Conservation (phyloP, 2,888 invertebrate genomes). For the Antheraea yamamai region DNA sequence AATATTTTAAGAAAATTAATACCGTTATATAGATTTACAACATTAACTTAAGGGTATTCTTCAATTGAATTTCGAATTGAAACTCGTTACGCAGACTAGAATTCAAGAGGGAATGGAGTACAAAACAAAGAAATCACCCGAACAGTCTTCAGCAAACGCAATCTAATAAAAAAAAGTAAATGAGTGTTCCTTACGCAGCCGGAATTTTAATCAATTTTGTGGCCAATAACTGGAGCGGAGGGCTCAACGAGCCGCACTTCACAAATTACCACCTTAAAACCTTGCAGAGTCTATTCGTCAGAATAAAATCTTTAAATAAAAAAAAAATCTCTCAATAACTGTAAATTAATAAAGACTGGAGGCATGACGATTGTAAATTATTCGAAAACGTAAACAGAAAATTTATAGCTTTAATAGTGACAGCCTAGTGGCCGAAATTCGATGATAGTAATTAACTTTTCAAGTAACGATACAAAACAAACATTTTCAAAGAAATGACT, state of each 20-base stretch:
- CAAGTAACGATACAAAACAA: too few relatives aligned
- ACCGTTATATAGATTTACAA: neutral
- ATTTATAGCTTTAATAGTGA: too few relatives aligned
- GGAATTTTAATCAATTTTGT: constrained; percentile 79
- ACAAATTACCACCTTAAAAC: constrained; percentile 69
- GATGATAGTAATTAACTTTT: too few relatives aligned
- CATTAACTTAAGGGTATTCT: neutral
- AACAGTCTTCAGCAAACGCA: constrained; percentile 53
- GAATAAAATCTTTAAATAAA: constrained; percentile 56
- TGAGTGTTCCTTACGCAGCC: constrained; percentile 62
- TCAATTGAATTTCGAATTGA: constrained; percentile 2
- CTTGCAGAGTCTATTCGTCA: constrained; percentile 60
- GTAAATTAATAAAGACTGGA: too few relatives aligned
- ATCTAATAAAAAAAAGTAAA: constrained; percentile 68
- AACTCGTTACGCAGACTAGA: constrained; percentile 1
- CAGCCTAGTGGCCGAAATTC: too few relatives aligned
- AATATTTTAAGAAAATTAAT: neutral
- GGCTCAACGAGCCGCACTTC: constrained; percentile 55
- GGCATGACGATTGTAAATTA: too few relatives aligned
- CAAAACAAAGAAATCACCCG: constrained; percentile 24
- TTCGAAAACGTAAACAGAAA: too few relatives aligned
- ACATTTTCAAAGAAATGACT: too few relatives aligned
- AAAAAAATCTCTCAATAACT: constrained; percentile 28
- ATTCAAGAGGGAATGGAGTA: constrained; percentile 4
- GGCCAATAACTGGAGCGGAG: constrained; percentile 65